Conservation (phyloP, 2,113 vertebrate species). For the Nothobranchius furzeri region DNA sequence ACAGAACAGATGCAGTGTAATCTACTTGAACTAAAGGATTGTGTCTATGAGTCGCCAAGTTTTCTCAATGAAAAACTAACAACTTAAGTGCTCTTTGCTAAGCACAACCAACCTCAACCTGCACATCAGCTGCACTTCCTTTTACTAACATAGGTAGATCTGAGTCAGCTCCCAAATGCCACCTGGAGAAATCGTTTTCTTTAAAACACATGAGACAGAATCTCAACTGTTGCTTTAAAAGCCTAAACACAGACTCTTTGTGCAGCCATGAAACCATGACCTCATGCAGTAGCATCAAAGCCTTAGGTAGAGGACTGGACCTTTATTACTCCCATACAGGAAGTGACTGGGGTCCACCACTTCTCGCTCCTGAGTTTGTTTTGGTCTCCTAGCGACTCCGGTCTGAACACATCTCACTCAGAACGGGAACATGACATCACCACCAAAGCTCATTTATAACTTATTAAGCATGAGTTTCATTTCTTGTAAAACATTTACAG, state of each 20-base stretch:
- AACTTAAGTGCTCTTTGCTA: background rate
- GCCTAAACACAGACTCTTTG: slow-evolving; percentile 61
- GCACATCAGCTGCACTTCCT: slow-evolving; percentile 38
- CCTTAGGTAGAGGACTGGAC: slow-evolving; percentile 44
- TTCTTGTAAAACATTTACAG: slow-evolving; percentile 67
- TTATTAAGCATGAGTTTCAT: slow-evolving; percentile 50
- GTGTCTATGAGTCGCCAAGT: background rate
- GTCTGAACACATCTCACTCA: slow-evolving; percentile 46
- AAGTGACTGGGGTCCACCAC: slow-evolving; percentile 35
- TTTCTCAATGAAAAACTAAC: slow-evolving; percentile 1
- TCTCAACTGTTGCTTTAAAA: slow-evolving; percentile 57
- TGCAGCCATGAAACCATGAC: slow-evolving; percentile 60
- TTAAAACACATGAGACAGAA: slow-evolving; percentile 58
- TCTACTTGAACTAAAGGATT: background rate
- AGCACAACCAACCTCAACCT: slow-evolving; percentile 31
- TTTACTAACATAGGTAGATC: background rate
- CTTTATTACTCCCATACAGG: slow-evolving; percentile 66
- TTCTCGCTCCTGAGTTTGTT: slow-evolving; percentile 21
- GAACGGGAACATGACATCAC: slow-evolving; percentile 62
- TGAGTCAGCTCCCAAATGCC: slow-evolving; percentile 53
- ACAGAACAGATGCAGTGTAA: slow-evolving; percentile 7
- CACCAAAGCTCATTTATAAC: slow-evolving; percentile 48
- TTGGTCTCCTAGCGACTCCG: slow-evolving; percentile 65
- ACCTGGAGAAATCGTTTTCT: slow-evolving; percentile 59
- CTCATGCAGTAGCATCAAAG: slow-evolving; percentile 69